A percentile compares a stretch with the other conserved stretches of the same genome.
phyloP scores from a whole-genome alignment of 2,888 invertebrate species.

The Folsomia candida region DNA sequence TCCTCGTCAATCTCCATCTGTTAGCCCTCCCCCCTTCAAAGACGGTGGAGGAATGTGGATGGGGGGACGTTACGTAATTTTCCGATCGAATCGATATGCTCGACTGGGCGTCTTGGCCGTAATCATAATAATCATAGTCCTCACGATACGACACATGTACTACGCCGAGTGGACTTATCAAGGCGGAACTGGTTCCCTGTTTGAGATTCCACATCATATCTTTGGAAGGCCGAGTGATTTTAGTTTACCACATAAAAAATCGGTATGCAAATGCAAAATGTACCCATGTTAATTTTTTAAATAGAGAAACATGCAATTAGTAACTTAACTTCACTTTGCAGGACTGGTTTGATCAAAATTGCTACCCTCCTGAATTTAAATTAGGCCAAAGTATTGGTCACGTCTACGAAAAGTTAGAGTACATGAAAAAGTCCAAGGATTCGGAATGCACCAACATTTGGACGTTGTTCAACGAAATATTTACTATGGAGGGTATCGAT shows the following conservation, averaged over 20 bases:
- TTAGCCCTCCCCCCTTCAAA: no score
- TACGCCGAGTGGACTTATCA: not conserved
- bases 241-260: not conserved
- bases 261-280: not conserved
- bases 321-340: conserved; percentile 11
- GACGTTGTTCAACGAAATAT: conserved; percentile 33
- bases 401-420: conserved; percentile 29
- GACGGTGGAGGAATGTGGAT: no score
- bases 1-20: no score
- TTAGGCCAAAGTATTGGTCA: conserved; percentile 10
- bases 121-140: not conserved
- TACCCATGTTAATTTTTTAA: not conserved
- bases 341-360: conserved; percentile 28
- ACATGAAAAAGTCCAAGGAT: conserved; percentile 16
- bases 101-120: no score
- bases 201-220: not conserved
- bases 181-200: not conserved
- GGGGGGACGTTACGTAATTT: no score
- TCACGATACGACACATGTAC: not conserved
- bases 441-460: conserved; percentile 26
- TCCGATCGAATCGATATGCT: no score
- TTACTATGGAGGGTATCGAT: conserved; percentile 34
- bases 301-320: no score
- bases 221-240: not conserved
- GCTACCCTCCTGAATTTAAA: conserved; percentile 9